Base-by-base conservation (phyloP, 2,797 vertebrate species). In the Thunnus albacares region DNA sequence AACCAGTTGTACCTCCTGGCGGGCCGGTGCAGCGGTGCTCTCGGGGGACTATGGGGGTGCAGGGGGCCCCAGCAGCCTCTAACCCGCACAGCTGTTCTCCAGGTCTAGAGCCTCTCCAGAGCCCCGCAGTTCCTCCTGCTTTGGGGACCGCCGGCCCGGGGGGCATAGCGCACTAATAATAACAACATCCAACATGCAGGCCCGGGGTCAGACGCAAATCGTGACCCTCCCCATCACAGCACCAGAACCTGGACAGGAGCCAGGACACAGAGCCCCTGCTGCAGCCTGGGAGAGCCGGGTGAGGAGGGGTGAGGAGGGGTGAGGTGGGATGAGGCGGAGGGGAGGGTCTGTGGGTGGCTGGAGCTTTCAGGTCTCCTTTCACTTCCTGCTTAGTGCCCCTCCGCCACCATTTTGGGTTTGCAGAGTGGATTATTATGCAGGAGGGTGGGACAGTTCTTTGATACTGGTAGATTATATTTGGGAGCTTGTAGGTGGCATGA, bases 151-250 rank as follows among this genome's bases (percentile, higher is more conserved):
- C 90, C 84, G 49, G 96, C 97, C 97, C 90, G 87, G 94, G 91
- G 96, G 96, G 94, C 93, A 94, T 80, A 80, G 83, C 90, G 91
- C 91, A 89, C 95, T 96, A 97, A 96, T 97, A 98, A 97, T 97
- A 97, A 98, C 96, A 97, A 97, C 96, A 97, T 97, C 97, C 95
- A 98, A 95, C 95, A 92, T 95, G 94, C 83, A 71, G 95, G 89
- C 93, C 94, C 87, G 88, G 95, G 97, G 97, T 98, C 97, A 97
- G 85, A 95, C 93, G 90, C 83, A 93, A 90, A 93, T 79, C 81
- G 75, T 94, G 95, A 94, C 94, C 92, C 90, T 95, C 95, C 93
- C 95, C 91, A 93, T 95, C 91, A 96, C 95, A 94, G 92, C 76
- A 87, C 90, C 95, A 95, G 94, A 96, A 95, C 94, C 90, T 96